phyloP scores from a whole-genome alignment of 2,797 vertebrate genomes.

The Potorous gilbertii region DNA sequence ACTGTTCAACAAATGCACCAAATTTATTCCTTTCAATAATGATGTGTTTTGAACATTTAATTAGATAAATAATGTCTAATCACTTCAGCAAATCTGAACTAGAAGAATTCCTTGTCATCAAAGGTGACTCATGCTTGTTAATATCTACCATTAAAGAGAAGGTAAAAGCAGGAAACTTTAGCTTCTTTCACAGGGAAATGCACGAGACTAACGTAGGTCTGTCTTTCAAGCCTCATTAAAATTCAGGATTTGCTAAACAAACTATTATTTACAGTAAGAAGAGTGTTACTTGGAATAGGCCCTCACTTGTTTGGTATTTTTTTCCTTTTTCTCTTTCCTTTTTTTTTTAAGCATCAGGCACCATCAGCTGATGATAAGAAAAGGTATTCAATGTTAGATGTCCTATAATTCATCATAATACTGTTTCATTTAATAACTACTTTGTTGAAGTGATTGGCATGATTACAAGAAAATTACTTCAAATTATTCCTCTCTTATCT shows the following conservation, averaged over 20 bases:
- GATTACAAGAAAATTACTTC: slow-evolving; percentile 91
- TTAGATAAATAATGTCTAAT: slow-evolving; percentile 91
- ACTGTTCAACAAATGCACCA: slow-evolving; percentile 85
- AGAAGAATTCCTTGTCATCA: slow-evolving; percentile 85
- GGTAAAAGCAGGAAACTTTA: slow-evolving; percentile 72
- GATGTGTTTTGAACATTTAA: slow-evolving; percentile 90
- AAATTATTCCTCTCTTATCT: slow-evolving; percentile 91
- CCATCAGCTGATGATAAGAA: slow-evolving; percentile 85
- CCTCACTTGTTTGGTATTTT: slow-evolving; percentile 81
- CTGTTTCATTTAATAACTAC: slow-evolving; percentile 91
- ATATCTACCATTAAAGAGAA: slow-evolving; percentile 81
- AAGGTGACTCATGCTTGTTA: slow-evolving; percentile 83
- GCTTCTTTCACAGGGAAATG: slow-evolving; percentile 60
- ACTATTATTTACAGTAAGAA: slow-evolving; percentile 86
- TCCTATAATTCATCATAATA: slow-evolving; percentile 90
- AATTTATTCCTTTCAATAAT: slow-evolving; percentile 90
- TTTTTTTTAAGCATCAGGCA: slow-evolving; percentile 81
- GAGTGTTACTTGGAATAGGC: slow-evolving; percentile 81
- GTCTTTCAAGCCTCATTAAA: slow-evolving; percentile 83
- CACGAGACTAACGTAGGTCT: slow-evolving; percentile 70
- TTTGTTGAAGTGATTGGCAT: slow-evolving; percentile 91
- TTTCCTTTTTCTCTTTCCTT: neutral
- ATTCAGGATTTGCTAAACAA: slow-evolving; percentile 88
- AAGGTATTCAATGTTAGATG: slow-evolving; percentile 87
- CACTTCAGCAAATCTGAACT: slow-evolving; percentile 87